phyloP scores from a whole-genome alignment of 2,113 vertebrate genomes.

The Corythornis madagascariensis region DNA sequence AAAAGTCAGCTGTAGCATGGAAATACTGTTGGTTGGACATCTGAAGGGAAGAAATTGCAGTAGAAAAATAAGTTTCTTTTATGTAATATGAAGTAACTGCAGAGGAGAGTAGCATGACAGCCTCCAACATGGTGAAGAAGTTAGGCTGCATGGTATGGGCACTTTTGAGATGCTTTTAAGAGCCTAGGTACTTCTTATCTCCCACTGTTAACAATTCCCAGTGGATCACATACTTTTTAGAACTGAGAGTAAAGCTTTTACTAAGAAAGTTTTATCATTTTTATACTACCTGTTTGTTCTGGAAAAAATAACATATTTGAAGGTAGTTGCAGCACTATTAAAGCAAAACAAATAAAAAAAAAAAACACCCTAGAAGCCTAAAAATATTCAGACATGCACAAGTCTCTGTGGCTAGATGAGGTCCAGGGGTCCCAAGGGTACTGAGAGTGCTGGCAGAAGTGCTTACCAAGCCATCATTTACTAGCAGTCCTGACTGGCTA shows the following conservation, averaged over 20 bases:
- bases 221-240: not conserved
- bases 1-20: not conserved
- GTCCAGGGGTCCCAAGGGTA: not conserved
- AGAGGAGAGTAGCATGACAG: not conserved
- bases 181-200: not conserved
- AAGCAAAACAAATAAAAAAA: not conserved
- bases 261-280: not conserved
- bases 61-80: not conserved
- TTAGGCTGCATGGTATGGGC: not conserved
- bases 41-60: not conserved
- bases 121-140: not conserved
- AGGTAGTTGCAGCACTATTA: not conserved
- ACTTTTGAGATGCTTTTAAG: not conserved
- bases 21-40: not conserved
- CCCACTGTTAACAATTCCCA: not conserved
- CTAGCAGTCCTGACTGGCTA: too few relatives aligned
- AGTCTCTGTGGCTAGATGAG: not conserved
- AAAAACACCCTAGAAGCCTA: too few relatives aligned
- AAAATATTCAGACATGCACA: not conserved
- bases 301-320: not conserved
- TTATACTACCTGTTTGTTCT: not conserved
- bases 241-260: not conserved
- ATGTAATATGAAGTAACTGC: not conserved
- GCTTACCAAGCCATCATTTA: not conserved
- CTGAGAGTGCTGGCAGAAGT: not conserved